Evolutionary conservation across 1,140 invertebrate genomes (phyloP).

Genomic region (Sesamia nonagrioides): DNA sequence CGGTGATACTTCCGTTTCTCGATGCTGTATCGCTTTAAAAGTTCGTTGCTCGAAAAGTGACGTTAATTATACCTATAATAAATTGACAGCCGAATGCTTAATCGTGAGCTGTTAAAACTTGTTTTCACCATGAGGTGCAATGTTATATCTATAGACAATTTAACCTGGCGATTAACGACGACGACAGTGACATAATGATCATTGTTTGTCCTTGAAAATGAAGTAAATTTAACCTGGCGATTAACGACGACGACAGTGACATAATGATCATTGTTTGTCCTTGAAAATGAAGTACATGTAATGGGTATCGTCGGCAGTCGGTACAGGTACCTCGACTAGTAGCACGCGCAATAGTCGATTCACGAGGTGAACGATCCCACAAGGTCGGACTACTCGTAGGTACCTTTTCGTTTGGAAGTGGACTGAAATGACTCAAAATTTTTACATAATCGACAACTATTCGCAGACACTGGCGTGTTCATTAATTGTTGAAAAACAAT

Average conservation of each 20-base stretch:
- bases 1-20: slow-evolving; percentile 35
- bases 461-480: background rate
- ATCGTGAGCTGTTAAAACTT: no score
- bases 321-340: slow-evolving; percentile 57
- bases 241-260: slow-evolving; percentile 63
- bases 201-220: no score
- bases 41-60: slow-evolving; percentile 2
- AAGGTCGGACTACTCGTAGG: slow-evolving; percentile 70
- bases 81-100: background rate
- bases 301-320: slow-evolving; percentile 56
- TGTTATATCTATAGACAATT: background rate
- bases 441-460: background rate
- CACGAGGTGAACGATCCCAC: slow-evolving; percentile 82
- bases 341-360: slow-evolving; percentile 63
- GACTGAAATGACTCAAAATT: slow-evolving; percentile 20
- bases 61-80: background rate
- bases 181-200: slow-evolving; percentile 74
- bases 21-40: slow-evolving; percentile 11
- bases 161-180: slow-evolving; percentile 8
- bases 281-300: slow-evolving; percentile 75
- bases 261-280: slow-evolving; percentile 72
- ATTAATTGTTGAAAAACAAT: background rate
- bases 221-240: background rate
- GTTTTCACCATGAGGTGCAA: no score
- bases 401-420: slow-evolving; percentile 20